Percentiles rank a stretch among this genome's conserved stretches.
Conservation (phyloP, 1,140 invertebrate genomes). For the Anastrepha ludens region DNA sequence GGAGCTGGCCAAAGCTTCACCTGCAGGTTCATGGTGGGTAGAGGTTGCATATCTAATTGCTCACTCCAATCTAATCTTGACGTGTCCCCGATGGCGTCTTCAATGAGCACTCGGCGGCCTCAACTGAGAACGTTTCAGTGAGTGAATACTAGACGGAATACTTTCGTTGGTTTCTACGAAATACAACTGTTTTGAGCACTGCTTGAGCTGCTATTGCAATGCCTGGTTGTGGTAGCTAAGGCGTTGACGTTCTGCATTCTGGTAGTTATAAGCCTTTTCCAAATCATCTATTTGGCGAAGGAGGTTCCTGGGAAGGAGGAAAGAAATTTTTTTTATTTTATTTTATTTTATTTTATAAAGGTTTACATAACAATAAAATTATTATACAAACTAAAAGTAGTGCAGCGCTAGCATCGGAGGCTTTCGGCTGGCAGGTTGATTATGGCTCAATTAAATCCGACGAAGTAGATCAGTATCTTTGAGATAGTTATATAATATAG, state of each 20-base stretch:
- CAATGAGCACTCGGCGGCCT: conserved; percentile 60
- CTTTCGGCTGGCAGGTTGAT: no score
- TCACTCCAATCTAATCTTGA: conserved; percentile 59
- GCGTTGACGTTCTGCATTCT: conserved; percentile 85
- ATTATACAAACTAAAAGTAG: no score
- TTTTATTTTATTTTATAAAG: no score
- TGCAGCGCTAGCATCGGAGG: no score
- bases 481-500: no score
- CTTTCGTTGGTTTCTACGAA: conserved; percentile 62
- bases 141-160: conserved; percentile 29
- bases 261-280: conserved; percentile 81
- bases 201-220: conserved; percentile 87
- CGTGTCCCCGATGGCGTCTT: conserved; percentile 63
- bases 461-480: no score
- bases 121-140: conserved; percentile 17
- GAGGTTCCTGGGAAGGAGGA: conserved; percentile 76
- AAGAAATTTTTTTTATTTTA: no score
- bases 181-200: conserved; percentile 77
- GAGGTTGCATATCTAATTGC: conserved; percentile 57
- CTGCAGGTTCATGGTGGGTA: no score
- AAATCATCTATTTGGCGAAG: conserved; percentile 81
- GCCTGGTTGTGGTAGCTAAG: conserved; percentile 90
- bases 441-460: no score
- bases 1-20: no score
- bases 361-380: no score